Conservation (phyloP, 2,797 vertebrate species). For the Silurus lanzhouensis region DNA sequence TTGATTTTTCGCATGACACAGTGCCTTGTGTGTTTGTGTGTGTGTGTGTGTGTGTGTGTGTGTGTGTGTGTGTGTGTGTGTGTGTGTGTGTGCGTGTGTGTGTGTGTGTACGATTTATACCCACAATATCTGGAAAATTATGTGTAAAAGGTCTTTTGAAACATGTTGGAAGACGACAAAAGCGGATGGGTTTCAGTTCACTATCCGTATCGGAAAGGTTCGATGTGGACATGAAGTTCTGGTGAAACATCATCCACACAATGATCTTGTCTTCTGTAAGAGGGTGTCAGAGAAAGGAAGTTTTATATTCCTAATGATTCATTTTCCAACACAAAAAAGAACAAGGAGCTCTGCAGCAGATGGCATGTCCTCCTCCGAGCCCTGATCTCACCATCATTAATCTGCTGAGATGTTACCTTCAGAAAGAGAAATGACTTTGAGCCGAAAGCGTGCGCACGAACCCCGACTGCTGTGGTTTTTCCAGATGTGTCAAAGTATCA, state of each 20-base stretch:
- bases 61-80: too few species aligned
- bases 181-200: not conserved
- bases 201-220: not conserved
- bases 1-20: not conserved
- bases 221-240: not conserved
- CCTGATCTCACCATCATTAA: not conserved
- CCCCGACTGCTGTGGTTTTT: not conserved
- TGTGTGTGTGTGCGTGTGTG: too few species aligned
- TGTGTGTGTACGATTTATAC: too few species aligned
- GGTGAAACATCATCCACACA: not conserved
- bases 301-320: slow-evolving; percentile 2
- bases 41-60: too few species aligned
- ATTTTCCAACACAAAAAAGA: not conserved
- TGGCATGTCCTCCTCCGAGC: not conserved
- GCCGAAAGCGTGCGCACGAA: not conserved
- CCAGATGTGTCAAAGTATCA: not conserved
- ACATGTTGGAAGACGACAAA: not conserved
- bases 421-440: not conserved
- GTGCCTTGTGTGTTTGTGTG: too few species aligned
- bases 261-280: not conserved
- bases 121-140: too few species aligned
- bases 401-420: slow-evolving; percentile 6
- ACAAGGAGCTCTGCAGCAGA: slow-evolving; percentile 11
- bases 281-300: not conserved
- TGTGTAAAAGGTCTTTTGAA: not conserved